Evolutionary conservation across 2,888 invertebrate genomes (phyloP).

Genomic region (Drosophila melanosoma): DNA sequence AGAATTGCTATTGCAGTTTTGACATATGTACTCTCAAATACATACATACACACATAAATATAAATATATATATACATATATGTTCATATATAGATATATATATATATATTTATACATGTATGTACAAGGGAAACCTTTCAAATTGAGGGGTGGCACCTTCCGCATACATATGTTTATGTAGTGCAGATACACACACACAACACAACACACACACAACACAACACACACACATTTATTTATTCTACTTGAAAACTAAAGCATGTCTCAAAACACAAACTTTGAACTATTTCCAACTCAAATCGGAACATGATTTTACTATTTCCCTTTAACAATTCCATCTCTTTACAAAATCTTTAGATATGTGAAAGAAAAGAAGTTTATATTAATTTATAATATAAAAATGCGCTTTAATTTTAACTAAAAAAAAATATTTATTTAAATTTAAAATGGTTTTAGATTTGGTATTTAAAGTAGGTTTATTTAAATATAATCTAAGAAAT

Average conservation of each 20-base stretch:
- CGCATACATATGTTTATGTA: neutral
- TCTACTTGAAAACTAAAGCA: neutral
- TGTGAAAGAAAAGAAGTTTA: neutral
- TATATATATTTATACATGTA: neutral
- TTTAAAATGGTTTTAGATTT: neutral
- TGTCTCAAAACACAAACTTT: slow-evolving; percentile 6
- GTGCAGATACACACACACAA: neutral
- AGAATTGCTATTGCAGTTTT: slow-evolving; percentile 47
- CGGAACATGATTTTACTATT: neutral
- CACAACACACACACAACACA: neutral
- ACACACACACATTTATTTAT: neutral
- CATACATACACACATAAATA: neutral
- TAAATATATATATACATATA: slow-evolving; percentile 7
- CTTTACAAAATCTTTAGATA: neutral
- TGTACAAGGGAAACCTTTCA: slow-evolving; percentile 8
- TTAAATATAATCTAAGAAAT: neutral
- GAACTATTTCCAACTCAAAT: neutral
- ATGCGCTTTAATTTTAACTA: too few species aligned
- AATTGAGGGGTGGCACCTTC: slow-evolving; percentile 6
- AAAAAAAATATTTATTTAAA: neutral
- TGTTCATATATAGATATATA: neutral
- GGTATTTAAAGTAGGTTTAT: neutral
- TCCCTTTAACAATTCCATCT: neutral
- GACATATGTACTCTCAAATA: slow-evolving; percentile 17
- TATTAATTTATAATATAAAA: neutral